Base-by-base conservation (phyloP, 1,140 invertebrate genomes). In the Brachionus calyciflorus region DNA sequence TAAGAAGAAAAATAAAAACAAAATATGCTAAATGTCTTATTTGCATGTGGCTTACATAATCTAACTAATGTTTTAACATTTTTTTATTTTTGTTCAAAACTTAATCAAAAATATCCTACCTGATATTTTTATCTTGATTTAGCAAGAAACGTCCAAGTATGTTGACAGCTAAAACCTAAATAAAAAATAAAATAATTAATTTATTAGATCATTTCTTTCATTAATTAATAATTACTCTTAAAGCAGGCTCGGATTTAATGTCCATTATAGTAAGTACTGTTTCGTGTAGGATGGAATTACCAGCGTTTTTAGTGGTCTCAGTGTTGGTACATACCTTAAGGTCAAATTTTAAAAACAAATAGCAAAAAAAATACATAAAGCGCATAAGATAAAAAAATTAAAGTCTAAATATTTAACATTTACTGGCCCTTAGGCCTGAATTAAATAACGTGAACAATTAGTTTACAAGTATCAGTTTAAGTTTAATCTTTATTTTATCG, bases 101-200 rank as follows among this genome's bases (percentile, higher is more conserved):
- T 37, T 37, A 37, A 37, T 5, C 24, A 55, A 55, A 10, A 26
- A 33, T 77, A 78, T 19, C 41, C 80, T 73, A 86, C 83, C 96
- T 90, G 81, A 99, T 99, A 87, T 99, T 99, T 86, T 99, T 99
- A 84, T 99, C 97, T 81, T 93, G 97, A 86, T 99, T 99, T 76
- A 99, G 87, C 79, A 99, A 87, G 87, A 99, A 99, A 85, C 97
- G 87, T 53, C 96, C 96, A 63, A 99, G 87, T 81, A 99, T 99
- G 84, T 99, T 99, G 19, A 99, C 91, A 80, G 96, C 97, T 78
- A 99, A 86, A 40, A 92, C 90, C 87, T 90, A 10, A 85, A 83
- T 77, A 79, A 77, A 81, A 81, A 80, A 80, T 49, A 65, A 37
- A 33, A 68, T 73, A 19, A 48, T 17, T 37, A 60, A 60, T 63